Base-by-base conservation (phyloP, 2,888 invertebrate genomes). In the Pimpla rufipes region DNA sequence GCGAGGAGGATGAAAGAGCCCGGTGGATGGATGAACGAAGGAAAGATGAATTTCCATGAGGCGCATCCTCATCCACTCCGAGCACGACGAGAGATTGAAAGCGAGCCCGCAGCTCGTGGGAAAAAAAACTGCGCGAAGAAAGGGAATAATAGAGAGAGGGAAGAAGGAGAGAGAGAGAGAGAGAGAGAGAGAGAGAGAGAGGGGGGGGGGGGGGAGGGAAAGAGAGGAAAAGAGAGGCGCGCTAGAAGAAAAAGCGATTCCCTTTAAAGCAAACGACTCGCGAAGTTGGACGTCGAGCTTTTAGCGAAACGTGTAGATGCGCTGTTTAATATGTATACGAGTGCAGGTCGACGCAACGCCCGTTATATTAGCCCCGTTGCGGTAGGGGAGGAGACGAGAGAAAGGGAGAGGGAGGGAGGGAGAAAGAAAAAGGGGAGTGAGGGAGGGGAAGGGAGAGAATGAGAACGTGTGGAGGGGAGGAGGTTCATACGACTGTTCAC, bases 261-360 rank as follows among this genome's bases (percentile, higher is more conserved):
- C 23, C 59, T 59, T 42, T 37, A 62, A 29, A 62, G 37, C 40
- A 59, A 71, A 40, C 37, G 40, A 55, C 13, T 55, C 37, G 40
- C 35, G 37, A 55, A 52, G 50, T 52, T n/a, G 40, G n/a, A 35
- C 8, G 11, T n/a, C n/a, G 52, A 37, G 71, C 21, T 71, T 71
- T 71, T 16, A 23, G 55, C 11, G 42, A 55, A 21, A 45, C 47
- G 50, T 42, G 40, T 35, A 40, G 40, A 47, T 45, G 40, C 4
- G 40, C 52, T 57, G 50, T 78, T 79, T 75, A 66, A 64, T 57
- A 64, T 79, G 45, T 67, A 74, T 70, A 37, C 52, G 64, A 77
- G 64, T 64, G 68, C 23, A 42, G 62, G 68, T 73, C 55, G 64
- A 52, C 70, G 75, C 64, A 50, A 74, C 74, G 50, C 23, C 57